A percentile compares a stretch with the other conserved stretches of the same genome.
Evolutionary conservation across 2,797 vertebrate genomes (phyloP).

Genomic region (Poeciliopsis gracilis): DNA sequence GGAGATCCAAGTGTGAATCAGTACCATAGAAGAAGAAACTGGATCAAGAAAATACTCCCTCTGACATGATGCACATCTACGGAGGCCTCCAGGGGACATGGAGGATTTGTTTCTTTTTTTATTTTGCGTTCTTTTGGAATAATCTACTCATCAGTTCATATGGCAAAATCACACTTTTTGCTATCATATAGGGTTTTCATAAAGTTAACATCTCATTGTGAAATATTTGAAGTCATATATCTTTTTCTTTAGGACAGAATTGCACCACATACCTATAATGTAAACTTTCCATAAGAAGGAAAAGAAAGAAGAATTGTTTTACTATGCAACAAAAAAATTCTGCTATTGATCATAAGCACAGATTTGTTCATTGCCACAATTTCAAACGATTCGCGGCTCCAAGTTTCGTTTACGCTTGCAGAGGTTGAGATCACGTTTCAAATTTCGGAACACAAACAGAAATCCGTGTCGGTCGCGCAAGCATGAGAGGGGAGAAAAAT

Average conservation of each 20-base stretch:
- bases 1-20: not conserved
- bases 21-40: not conserved
- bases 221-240: no score
- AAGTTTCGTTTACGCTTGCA: constrained; percentile 54
- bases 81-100: no score
- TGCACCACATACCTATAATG: no score
- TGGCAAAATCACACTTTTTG: no score
- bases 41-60: not conserved
- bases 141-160: no score
- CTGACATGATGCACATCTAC: not conserved
- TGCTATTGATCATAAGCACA: not conserved
- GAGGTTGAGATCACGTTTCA: constrained; percentile 25
- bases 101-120: no score
- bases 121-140: no score
- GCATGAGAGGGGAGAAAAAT: constrained; percentile 66
- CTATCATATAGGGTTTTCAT: no score
- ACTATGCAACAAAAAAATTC: not conserved
- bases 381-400: constrained; percentile 1
- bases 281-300: no score
- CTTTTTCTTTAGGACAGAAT: no score
- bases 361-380: constrained; percentile 6
- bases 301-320: no score
- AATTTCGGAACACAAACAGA: constrained; percentile 19
- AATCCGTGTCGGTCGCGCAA: constrained; percentile 27
- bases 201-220: no score